These are phyloP conservation scores for Acheta domesticus DNA, from an alignment of 2,888 invertebrate genomes.

Conservation along the genomic window DNA sequence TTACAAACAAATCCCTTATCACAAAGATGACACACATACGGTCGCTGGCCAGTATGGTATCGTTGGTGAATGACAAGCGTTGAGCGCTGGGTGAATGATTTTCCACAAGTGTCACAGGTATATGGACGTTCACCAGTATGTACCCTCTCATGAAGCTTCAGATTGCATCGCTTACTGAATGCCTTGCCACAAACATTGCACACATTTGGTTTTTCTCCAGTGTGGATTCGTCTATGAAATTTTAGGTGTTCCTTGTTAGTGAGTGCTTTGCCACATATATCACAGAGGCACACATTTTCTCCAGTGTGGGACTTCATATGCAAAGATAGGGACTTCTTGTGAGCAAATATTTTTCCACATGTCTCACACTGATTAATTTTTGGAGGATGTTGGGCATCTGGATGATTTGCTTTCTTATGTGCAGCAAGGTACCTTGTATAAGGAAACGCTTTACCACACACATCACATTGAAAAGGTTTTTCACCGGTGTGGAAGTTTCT, in stretches of 20 bases:
- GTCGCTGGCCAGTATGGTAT: constrained; percentile 51
- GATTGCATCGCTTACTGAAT: constrained; percentile 50
- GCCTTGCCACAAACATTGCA: constrained; percentile 52
- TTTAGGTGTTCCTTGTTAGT: constrained; percentile 54
- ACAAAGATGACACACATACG: constrained; percentile 50
- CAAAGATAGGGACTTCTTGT: constrained; percentile 34
- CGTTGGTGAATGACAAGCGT: constrained; percentile 53
- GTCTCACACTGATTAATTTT: constrained; percentile 47
- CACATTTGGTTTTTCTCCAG: constrained; percentile 55
- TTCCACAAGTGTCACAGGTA: constrained; percentile 51
- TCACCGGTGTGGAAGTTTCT: constrained; percentile 57
- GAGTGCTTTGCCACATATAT: constrained; percentile 44
- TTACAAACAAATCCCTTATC: constrained; percentile 50
- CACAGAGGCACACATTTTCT: constrained; percentile 35
- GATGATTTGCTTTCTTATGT: constrained; percentile 47
- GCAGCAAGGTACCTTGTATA: constrained; percentile 47
- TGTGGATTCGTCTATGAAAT: constrained; percentile 54
- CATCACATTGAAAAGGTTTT: constrained; percentile 54
- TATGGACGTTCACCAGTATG: constrained; percentile 54
- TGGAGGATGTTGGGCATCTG: constrained; percentile 42
- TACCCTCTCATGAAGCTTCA: constrained; percentile 49
- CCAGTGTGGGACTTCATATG: constrained; percentile 40
- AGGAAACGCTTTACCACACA: constrained; percentile 47
- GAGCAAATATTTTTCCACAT: constrained; percentile 42
- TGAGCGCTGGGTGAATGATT: constrained; percentile 53